A percentile compares a stretch with the other conserved stretches of the same genome.
phyloP scores from a whole-genome alignment of 2,888 invertebrate genomes.

The Venusia cambrica region DNA sequence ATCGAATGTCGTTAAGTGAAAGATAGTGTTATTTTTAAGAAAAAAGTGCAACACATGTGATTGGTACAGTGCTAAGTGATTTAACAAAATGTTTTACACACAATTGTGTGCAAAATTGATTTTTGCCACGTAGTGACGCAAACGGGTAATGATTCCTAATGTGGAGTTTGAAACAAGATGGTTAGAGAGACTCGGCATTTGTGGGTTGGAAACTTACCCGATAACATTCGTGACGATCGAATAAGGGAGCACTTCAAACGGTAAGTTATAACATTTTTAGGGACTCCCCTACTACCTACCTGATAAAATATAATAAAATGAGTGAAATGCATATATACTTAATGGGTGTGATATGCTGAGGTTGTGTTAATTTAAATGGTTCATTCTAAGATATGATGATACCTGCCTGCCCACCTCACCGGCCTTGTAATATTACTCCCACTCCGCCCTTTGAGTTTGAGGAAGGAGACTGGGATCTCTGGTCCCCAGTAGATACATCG shows the following conservation, averaged over 20 bases:
- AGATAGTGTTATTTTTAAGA: constrained; percentile 65
- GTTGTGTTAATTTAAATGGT: no score
- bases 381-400: no score
- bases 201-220: constrained; percentile 99
- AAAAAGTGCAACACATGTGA: constrained; percentile 66
- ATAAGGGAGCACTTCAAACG: constrained; percentile 98
- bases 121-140: constrained; percentile 82
- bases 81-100: constrained; percentile 77
- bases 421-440: no score
- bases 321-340: no score
- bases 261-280: no score
- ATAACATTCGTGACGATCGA: constrained; percentile 98
- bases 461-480: no score
- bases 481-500: no score
- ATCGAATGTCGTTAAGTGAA: constrained; percentile 78
- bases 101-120: constrained; percentile 78
- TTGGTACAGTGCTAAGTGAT: constrained; percentile 67
- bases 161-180: constrained; percentile 98
- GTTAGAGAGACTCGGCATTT: constrained; percentile 99
- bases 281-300: no score
- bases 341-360: no score
- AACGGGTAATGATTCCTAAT: constrained; percentile 89
- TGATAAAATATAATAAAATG: no score
- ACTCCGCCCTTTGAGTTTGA: no score
- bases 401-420: no score